Evolutionary conservation across 2,113 vertebrate genomes (phyloP).

Genomic region (Caranx ignobilis): DNA sequence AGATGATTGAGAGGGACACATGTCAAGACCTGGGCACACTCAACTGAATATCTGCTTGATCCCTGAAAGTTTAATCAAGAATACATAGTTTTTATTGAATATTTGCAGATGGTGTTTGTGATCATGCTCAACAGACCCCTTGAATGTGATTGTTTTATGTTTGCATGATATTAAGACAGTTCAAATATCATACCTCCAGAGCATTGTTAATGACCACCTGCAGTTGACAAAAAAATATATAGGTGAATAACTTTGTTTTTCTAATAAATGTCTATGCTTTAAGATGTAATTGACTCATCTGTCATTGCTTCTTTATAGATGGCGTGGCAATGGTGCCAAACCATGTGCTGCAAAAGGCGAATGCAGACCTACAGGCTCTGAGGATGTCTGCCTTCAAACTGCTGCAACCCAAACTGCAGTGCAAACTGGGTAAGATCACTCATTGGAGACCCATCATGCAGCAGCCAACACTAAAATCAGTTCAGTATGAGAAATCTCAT

Average conservation of each 20-base stretch:
- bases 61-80: not conserved
- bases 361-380: slow-evolving; percentile 84
- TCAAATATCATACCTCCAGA: too few species aligned
- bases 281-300: not conserved
- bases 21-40: not conserved
- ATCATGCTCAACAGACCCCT: too few species aligned
- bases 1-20: not conserved
- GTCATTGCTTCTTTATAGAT: slow-evolving; percentile 49
- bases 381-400: slow-evolving; percentile 84
- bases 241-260: not conserved
- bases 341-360: slow-evolving; percentile 81
- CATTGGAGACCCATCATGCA: not conserved
- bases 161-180: too few species aligned
- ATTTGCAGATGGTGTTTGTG: too few species aligned
- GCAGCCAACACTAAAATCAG: not conserved
- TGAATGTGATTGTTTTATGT: too few species aligned
- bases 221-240: not conserved
- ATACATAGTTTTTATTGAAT: too few species aligned
- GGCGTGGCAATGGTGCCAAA: slow-evolving; percentile 54
- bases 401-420: slow-evolving; percentile 87
- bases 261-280: not conserved
- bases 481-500: not conserved
- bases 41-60: not conserved
- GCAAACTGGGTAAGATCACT: slow-evolving; percentile 87
- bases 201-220: not conserved